These are phyloP conservation scores for Boloria selene DNA, from an alignment of 2,888 invertebrate genomes.

Conservation along the genomic window DNA sequence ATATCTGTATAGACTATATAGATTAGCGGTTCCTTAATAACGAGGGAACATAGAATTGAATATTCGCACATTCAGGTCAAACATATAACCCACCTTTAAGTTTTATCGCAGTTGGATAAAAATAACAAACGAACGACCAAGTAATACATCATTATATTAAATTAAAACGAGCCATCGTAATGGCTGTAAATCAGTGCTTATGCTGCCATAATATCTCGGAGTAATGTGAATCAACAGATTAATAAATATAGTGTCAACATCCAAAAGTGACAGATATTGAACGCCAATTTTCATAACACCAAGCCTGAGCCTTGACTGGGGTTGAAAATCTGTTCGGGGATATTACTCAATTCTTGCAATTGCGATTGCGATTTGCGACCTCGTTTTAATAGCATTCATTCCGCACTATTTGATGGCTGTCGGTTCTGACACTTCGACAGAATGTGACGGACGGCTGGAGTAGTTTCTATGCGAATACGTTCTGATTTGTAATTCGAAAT, in stretches of 20 bases:
- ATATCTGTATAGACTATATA: no score
- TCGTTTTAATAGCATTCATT: conserved; percentile 22
- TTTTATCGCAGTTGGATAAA: no score
- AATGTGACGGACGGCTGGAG: conserved; percentile 7
- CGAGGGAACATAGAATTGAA: no score
- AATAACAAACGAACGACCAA: no score
- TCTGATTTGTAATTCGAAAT: not conserved
- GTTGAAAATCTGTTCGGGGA: not conserved
- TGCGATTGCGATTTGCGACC: conserved; percentile 4
- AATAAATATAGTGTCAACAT: conserved; percentile 21
- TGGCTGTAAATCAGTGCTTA: conserved; percentile 15
- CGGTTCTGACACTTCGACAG: conserved; percentile 18
- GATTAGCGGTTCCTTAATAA: no score
- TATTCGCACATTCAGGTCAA: no score
- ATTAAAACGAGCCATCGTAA: conserved; percentile 10
- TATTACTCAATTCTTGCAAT: conserved; percentile 18
- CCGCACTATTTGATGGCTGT: conserved; percentile 24
- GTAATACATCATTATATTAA: not conserved
- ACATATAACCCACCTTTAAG: no score
- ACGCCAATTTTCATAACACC: conserved; percentile 8
- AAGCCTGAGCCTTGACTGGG: not conserved
- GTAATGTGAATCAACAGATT: conserved; percentile 20
- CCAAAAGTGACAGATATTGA: conserved; percentile 11
- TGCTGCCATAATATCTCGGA: conserved; percentile 14
- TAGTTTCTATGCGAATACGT: not conserved